Evolutionary conservation across 2,888 invertebrate genomes (phyloP).

Genomic region (Oxytorus armatus): DNA sequence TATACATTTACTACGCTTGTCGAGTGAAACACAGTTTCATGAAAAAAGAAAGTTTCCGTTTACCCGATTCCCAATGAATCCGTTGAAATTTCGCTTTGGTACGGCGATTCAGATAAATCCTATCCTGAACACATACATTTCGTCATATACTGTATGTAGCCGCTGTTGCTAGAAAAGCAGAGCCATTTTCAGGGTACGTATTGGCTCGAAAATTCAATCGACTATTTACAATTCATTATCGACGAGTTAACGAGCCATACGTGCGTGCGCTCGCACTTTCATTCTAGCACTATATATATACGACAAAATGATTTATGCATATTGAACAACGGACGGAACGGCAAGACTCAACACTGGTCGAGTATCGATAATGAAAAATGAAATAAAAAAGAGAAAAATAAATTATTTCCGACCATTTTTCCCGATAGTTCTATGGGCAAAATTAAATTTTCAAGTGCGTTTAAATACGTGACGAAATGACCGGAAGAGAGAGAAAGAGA

Average conservation of each 20-base stretch:
- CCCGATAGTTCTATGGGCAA: conserved; percentile 14
- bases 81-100: too few relatives aligned
- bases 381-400: background rate
- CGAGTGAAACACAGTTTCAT: too few relatives aligned
- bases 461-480: conserved; percentile 13
- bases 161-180: conserved; percentile 6
- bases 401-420: conserved; percentile 13
- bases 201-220: conserved; percentile 66
- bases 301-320: conserved; percentile 38
- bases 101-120: too few relatives aligned
- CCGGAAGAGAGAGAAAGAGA: conserved; percentile 45
- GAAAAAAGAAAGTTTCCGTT: too few relatives aligned
- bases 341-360: background rate
- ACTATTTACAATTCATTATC: conserved; percentile 68
- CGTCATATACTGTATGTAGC: too few relatives aligned
- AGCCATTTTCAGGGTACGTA: conserved; percentile 32
- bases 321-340: conserved; percentile 6
- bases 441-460: conserved; percentile 24
- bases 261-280: conserved; percentile 13
- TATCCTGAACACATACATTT: background rate
- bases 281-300: conserved; percentile 5
- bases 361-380: background rate
- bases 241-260: conserved; percentile 54
- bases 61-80: too few relatives aligned
- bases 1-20: too few relatives aligned